Percentiles rank a stretch among this genome's conserved stretches.
Evolutionary conservation across 2,797 vertebrate genomes (phyloP).

Genomic region (Cheirogaleus major): DNA sequence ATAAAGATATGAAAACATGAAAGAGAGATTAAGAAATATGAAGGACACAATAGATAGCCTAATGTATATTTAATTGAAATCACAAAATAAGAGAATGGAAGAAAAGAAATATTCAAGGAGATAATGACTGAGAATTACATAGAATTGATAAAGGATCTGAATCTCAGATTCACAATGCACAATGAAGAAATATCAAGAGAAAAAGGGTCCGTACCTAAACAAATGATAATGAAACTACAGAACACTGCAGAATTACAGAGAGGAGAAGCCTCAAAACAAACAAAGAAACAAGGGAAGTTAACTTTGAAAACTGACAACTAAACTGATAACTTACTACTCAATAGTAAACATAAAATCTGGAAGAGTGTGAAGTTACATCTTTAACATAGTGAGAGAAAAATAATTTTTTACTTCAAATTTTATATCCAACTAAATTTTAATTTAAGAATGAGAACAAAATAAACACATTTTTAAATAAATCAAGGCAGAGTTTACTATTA

Average conservation of each 20-base stretch:
- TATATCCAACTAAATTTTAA: background rate
- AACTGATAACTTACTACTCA: background rate
- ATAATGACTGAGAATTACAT: background rate
- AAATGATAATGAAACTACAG: background rate
- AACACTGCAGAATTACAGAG: background rate
- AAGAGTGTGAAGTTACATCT: background rate
- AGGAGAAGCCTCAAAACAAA: background rate
- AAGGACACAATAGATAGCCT: background rate
- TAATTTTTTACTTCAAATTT: background rate
- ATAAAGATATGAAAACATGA: background rate
- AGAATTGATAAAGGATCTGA: background rate
- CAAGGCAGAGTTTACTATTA: background rate
- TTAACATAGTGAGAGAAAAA: background rate
- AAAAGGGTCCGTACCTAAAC: background rate
- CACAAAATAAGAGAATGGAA: background rate
- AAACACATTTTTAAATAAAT: background rate
- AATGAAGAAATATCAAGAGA: background rate
- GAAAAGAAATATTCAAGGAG: background rate
- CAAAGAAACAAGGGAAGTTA: background rate
- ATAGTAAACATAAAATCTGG: background rate
- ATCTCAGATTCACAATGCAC: background rate
- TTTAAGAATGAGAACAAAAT: background rate
- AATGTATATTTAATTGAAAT: background rate
- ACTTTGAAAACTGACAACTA: background rate
- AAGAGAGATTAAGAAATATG: background rate